Evolutionary conservation across 2,888 invertebrate species (phyloP), one percentile per base, ranked within the genome.

Genomic region (Loripinus fragilis): DNA sequence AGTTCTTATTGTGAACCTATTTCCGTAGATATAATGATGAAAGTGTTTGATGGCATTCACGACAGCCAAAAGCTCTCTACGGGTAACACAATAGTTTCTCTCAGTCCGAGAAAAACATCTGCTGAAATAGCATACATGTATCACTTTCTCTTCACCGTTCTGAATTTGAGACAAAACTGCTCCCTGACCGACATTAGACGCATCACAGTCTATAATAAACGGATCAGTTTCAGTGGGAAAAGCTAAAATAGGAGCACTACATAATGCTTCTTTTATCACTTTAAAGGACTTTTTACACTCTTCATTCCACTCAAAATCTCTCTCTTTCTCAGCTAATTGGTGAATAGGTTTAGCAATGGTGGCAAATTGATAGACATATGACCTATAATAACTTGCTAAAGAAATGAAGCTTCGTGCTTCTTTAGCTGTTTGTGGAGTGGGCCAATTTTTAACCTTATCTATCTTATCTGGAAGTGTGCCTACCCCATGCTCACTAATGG

Each of bases 351-450:
- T 72, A 1, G 74, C 78, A 28, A 67, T 50, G 20, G 41, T 12
- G 5, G 76, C 69, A 74, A 82, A 74, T n/a, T 45, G 48, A 25
- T 48, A 55, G 1, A 83, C 74, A 65, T 71, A 84, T 20, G 55
- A n/a, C 35, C 82, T 71, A n/a, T 82, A 80, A 48, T 80, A 85
- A 28, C 74, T 72, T 20, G 69, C 74, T 12, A 76, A 66, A n/a
- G 71, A 76, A 17, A 81, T 35, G 50, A 83, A 81, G 45, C 74
- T 76, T 66, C 72, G 52, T 10, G 76, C 68, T 70, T 75, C 68
- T 33, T 75, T 74, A n/a, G 68, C 74, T 65, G 42, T 75, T 67
- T 41, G 67, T 0, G 83, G 80, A 23, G 41, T 68, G n/a, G 78
- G 75, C 83, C 76, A 80, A 35, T 74, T 50, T 38, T 66, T 60